Evolutionary conservation across 2,888 invertebrate genomes (phyloP).

Genomic region (Agrochola lota): DNA sequence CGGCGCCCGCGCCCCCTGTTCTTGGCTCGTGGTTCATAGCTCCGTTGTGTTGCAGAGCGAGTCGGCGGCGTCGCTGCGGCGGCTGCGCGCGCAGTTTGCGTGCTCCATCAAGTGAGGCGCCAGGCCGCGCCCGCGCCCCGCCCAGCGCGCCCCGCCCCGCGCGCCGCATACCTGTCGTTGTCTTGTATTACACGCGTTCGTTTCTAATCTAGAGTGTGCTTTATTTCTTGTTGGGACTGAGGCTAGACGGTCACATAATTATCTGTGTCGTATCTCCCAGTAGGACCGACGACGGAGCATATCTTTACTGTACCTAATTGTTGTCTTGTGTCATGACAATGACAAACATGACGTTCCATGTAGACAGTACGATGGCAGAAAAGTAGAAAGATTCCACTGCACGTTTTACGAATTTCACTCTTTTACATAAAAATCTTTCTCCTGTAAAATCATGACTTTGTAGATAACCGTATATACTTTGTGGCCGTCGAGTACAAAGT

Average conservation of each 20-base stretch:
- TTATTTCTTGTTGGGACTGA: conserved; percentile 47
- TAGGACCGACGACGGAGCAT: conserved; percentile 69
- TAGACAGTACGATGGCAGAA: too few species aligned
- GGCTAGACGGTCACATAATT: conserved; percentile 36
- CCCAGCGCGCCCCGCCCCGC: not conserved
- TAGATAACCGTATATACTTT: too few species aligned
- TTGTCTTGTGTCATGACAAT: conserved; percentile 13
- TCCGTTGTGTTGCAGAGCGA: conserved; percentile 64
- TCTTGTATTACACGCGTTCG: conserved; percentile 51
- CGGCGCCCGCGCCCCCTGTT: conserved; percentile 47
- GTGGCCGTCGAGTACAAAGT: too few species aligned
- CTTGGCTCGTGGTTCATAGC: not conserved
- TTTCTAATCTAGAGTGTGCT: conserved; percentile 39
- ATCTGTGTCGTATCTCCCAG: conserved; percentile 34
- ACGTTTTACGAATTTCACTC: too few species aligned
- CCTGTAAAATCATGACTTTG: too few species aligned
- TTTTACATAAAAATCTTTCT: too few species aligned
- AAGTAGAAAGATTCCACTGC: too few species aligned
- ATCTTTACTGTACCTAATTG: conserved; percentile 63
- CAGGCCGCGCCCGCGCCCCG: not conserved
- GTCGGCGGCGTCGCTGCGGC: conserved; percentile 76
- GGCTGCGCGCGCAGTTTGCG: conserved; percentile 85
- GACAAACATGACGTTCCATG: too few species aligned
- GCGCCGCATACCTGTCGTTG: conserved; percentile 26
- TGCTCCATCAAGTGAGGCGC: conserved; percentile 83